phyloP scores from a whole-genome alignment of 2,797 vertebrate species.

The Rhodeus uyekii region DNA sequence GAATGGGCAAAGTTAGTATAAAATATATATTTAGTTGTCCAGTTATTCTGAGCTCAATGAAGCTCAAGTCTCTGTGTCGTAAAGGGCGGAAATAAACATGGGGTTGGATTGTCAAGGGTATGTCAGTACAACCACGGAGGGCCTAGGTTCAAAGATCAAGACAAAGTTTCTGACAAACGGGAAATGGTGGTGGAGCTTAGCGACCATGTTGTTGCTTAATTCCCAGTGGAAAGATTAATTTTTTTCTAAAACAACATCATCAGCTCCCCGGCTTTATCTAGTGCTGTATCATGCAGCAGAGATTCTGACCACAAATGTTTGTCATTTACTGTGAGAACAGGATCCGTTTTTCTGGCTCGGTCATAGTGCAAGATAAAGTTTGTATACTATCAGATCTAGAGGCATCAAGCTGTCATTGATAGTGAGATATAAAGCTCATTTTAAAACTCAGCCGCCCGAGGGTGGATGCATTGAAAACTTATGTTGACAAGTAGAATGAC shows the following conservation, averaged over 20 bases:
- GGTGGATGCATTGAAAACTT: background rate
- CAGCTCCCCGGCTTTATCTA: slow-evolving; percentile 32
- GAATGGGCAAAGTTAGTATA: background rate
- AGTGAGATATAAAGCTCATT: background rate
- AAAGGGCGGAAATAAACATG: slow-evolving; percentile 18
- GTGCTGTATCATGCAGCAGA: background rate
- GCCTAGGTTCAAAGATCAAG: slow-evolving; percentile 31
- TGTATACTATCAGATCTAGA: background rate
- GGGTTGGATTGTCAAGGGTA: background rate
- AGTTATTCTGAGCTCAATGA: slow-evolving; percentile 12
- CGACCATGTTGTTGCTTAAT: background rate
- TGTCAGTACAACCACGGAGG: slow-evolving; percentile 21
- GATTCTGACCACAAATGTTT: slow-evolving; percentile 29
- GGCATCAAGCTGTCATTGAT: background rate
- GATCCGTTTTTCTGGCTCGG: slow-evolving; percentile 20
- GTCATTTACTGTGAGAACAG: slow-evolving; percentile 40
- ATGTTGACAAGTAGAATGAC: background rate
- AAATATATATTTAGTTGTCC: background rate
- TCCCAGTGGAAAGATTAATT: background rate
- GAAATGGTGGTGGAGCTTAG: slow-evolving; percentile 28
- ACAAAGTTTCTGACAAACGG: slow-evolving; percentile 37
- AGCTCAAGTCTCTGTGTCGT: background rate
- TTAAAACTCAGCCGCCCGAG: background rate
- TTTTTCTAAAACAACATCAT: background rate
- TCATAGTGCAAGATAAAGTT: background rate